Conservation (phyloP, 2,888 invertebrate species). For the Watsonalla binaria region DNA sequence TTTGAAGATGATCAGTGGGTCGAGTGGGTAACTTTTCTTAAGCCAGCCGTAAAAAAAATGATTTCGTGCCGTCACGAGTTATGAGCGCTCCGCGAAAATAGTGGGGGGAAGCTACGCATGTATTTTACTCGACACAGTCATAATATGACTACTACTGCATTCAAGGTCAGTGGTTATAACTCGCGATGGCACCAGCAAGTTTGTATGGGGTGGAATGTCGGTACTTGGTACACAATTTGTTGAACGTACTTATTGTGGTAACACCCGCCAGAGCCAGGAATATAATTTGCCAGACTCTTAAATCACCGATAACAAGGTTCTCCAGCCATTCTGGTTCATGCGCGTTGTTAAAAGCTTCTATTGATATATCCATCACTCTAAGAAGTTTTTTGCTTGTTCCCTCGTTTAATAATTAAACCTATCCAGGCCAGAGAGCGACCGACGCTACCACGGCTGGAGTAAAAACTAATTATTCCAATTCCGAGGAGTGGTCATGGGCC, state of each 20-base stretch:
- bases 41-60: no score
- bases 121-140: no score
- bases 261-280: conserved; percentile 83
- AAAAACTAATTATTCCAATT: conserved; percentile 65
- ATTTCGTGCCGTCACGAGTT: no score
- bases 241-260: conserved; percentile 79
- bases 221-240: neutral
- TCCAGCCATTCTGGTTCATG: conserved; percentile 86
- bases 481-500: conserved; percentile 65
- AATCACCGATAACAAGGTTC: conserved; percentile 80
- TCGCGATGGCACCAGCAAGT: no score
- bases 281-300: conserved; percentile 90
- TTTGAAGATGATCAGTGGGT: no score
- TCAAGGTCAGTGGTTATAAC: no score
- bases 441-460: conserved; percentile 37
- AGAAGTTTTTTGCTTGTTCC: conserved; percentile 4
- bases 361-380: conserved; percentile 53
- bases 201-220: no score
- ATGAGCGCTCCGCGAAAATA: no score
- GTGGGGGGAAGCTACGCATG: no score
- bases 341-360: conserved; percentile 64
- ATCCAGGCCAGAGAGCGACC: conserved; percentile 26
- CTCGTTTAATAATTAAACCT: conserved; percentile 15
- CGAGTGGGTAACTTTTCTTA: no score
- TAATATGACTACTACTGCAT: no score